Evolutionary conservation across 2,888 invertebrate genomes (phyloP).

Genomic region (Pycnomerus fuliginosus): DNA sequence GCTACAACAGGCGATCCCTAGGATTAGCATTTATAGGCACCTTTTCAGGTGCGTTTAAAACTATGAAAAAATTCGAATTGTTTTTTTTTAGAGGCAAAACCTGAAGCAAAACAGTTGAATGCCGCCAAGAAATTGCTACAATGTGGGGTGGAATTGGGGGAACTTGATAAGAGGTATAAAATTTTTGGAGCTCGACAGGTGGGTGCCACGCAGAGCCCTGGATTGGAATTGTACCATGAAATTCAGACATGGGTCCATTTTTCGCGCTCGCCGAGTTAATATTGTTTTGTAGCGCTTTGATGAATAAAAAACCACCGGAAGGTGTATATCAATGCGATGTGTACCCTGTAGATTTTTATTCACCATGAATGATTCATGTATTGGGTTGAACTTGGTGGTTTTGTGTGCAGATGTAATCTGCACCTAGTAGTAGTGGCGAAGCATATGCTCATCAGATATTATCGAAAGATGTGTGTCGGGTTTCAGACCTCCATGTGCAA

Average conservation of each 20-base stretch:
- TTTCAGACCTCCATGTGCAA: too few relatives aligned
- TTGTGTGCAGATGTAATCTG: too few relatives aligned
- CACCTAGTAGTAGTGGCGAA: too few relatives aligned
- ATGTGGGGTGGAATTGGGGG: slow-evolving; percentile 54
- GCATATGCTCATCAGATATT: too few relatives aligned
- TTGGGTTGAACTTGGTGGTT: too few relatives aligned
- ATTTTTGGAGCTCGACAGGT: slow-evolving; percentile 61
- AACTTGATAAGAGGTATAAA: slow-evolving; percentile 53
- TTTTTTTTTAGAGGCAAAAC: slow-evolving; percentile 47
- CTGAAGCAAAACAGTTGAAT: slow-evolving; percentile 51
- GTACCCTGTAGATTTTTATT: too few relatives aligned
- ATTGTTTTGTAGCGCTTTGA: too few relatives aligned
- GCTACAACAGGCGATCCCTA: slow-evolving; percentile 57
- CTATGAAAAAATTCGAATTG: slow-evolving; percentile 5
- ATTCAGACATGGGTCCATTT: slow-evolving; percentile 57
- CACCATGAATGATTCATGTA: too few relatives aligned
- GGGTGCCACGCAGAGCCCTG: slow-evolving; percentile 57
- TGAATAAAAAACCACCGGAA: too few relatives aligned
- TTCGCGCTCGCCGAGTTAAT: slow-evolving; percentile 27
- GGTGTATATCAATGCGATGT: too few relatives aligned
- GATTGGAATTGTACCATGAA: slow-evolving; percentile 54
- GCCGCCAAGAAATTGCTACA: slow-evolving; percentile 54
- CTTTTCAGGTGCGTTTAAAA: slow-evolving; percentile 50
- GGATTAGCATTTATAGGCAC: slow-evolving; percentile 62
- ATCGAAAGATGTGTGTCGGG: too few relatives aligned